Conservation (phyloP, 2,797 vertebrate species). For the Rhynchonycteris naso region DNA sequence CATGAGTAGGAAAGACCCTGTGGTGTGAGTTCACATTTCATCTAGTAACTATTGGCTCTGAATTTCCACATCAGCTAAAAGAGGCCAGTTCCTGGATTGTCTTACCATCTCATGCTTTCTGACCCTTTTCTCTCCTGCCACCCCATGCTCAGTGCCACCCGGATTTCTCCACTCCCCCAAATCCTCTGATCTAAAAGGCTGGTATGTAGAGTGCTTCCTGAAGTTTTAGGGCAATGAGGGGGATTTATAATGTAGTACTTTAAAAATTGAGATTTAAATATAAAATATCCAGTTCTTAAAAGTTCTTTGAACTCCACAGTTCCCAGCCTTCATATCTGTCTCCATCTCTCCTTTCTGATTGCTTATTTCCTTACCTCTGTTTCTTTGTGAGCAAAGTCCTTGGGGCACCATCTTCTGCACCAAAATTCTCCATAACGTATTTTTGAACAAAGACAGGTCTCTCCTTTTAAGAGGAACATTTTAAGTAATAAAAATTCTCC, state of each 20-base stretch:
- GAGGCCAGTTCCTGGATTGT: background rate
- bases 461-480: slow-evolving; percentile 30
- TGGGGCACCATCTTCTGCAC: background rate
- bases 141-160: background rate
- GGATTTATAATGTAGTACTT: background rate
- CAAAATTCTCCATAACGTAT: background rate
- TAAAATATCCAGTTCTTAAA: background rate
- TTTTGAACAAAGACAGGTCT: background rate
- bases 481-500: background rate
- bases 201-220: background rate
- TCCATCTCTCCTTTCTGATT: background rate
- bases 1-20: background rate
- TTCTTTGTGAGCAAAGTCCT: background rate
- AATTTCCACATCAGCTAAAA: background rate
- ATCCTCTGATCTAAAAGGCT: background rate
- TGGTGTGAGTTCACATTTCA: background rate
- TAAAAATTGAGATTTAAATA: background rate
- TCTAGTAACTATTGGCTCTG: background rate
- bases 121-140: background rate
- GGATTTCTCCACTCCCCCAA: background rate
- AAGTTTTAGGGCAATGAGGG: background rate
- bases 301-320: background rate
- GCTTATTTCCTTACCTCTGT: background rate
- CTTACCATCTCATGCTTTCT: background rate
- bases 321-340: background rate